Conservation (phyloP, 2,888 invertebrate genomes). For the Cryptus armator region DNA sequence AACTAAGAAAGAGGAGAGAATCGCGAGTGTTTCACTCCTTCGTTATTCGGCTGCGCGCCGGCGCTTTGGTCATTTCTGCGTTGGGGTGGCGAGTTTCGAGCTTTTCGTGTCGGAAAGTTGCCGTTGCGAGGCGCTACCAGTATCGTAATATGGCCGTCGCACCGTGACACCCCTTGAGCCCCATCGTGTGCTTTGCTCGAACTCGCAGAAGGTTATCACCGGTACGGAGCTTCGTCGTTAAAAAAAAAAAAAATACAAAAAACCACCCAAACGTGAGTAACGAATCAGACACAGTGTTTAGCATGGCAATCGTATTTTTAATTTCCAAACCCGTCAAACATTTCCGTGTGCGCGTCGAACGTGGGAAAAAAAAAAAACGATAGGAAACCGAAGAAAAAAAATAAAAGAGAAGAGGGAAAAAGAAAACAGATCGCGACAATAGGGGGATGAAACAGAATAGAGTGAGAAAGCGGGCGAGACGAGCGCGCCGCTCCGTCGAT, state of each 20-base stretch:
- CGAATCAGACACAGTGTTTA: neutral
- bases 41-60: conserved; percentile 1
- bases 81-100: conserved; percentile 39
- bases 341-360: neutral
- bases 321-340: neutral
- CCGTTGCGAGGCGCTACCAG: conserved; percentile 75
- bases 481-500: conserved; percentile 75
- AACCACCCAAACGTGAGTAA: conserved; percentile 46
- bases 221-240: conserved; percentile 21
- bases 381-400: conserved; percentile 12
- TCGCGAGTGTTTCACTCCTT: neutral
- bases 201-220: conserved; percentile 41
- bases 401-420: conserved; percentile 8
- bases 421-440: neutral
- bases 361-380: neutral
- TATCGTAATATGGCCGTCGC: conserved; percentile 79
- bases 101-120: conserved; percentile 53
- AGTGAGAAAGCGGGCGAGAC: conserved; percentile 55
- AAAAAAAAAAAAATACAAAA: too few species aligned
- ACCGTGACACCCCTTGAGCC: conserved; percentile 75
- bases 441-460: conserved; percentile 4
- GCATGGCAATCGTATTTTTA: neutral
- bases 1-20: neutral
- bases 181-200: conserved; percentile 71
- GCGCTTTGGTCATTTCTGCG: conserved; percentile 10